Base-by-base conservation (phyloP, 2,113 vertebrate genomes). In the Eudyptes chrysolophus region DNA sequence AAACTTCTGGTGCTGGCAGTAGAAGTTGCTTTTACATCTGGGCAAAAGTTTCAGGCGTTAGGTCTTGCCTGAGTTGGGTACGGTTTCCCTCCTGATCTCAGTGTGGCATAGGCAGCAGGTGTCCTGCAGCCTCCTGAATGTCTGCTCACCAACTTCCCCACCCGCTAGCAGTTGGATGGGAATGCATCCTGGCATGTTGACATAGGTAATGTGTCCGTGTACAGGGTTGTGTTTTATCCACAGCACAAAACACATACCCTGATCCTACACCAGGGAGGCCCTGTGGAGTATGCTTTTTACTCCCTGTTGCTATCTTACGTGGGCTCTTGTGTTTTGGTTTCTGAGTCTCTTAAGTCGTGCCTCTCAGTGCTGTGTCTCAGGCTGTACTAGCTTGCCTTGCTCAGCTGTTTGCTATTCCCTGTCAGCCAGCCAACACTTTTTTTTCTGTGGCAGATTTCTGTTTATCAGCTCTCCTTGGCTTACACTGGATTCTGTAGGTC, bases 111-210 rank as follows among this genome's bases (percentile, higher is more conserved):
- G 49, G 65, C n/a, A 72, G 58, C 38, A 29, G 38, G 14, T 78
- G 27, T 64, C 44, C 40, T 84, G 32, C 61, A 42, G 14, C 57
- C 32, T 74, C 48, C 52, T 2, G 1, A 48, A 25, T 3, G 9
- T 21, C 68, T 54, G 11, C 38, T 38, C 46, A 42, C 57, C 10
- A 34, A 1, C 29, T 71, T 76, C 8, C 27, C 30, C 9, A 9
- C 7, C 5, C 0, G 0, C 57, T 61, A 60, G 44, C 18, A 30
- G 24, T 2, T 77, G 64, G 5, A 8, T 52, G 44, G 74, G 38
- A 52, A 51, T 69, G 24, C 32, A 21, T 74, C 30, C 27, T 40
- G 44, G 21, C 27, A 55, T 1, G 1, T 60, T 69, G 54, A 19
- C 17, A 13, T 5, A 17, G 52, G 36, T 68, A 38, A 30, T 49